Evolutionary conservation across 2,797 vertebrate species (phyloP), one percentile per base, ranked within the genome.

Genomic region (Gadopsis bispinosus): DNA sequence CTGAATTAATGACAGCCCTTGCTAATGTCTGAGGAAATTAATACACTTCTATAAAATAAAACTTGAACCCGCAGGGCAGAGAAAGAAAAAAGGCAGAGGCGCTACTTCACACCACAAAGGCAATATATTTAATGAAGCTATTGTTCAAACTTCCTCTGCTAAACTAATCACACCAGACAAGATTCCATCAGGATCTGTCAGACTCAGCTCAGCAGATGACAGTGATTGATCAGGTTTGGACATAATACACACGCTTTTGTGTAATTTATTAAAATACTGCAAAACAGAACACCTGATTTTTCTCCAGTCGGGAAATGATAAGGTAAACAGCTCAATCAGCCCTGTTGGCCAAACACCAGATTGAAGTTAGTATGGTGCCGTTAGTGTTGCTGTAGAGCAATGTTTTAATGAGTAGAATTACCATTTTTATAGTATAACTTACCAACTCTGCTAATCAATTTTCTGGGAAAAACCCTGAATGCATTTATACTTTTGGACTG

Each of bases 121-220:
- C 48, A 45, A 62, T 56, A 58, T 39, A 45, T 59, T 72, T 76
- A 83, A 79, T 70, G 50, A 72, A 43, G 37, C 43, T 54, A 59
- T 56, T 89, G 71, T 83, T 83, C 58, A 41, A 55, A 80, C 31
- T 55, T 82, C 66, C 60, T 71, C 50, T 29, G 22, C 22, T 78
- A 22, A 74, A 78, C 71, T 73, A 81, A 87, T 84, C 68, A 76
- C 39, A 13, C 47, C 37, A 59, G 72, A 79, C 4, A 26, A 67
- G 53, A 67, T 43, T 17, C 51, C 73, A 75, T 79, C 31, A 74
- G 61, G 48, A 61, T 33, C 54, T 29, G 79, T 79, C 81, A 68
- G 66, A 26, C 65, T 80, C 54, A 31, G 69, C 58, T 68, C 66
- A 43, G 35, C 17, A 47, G 17, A 51, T 70, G 75, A 81, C 64